Evolutionary conservation across 1,140 invertebrate species (phyloP).

Genomic region (Drosophila truncata): DNA sequence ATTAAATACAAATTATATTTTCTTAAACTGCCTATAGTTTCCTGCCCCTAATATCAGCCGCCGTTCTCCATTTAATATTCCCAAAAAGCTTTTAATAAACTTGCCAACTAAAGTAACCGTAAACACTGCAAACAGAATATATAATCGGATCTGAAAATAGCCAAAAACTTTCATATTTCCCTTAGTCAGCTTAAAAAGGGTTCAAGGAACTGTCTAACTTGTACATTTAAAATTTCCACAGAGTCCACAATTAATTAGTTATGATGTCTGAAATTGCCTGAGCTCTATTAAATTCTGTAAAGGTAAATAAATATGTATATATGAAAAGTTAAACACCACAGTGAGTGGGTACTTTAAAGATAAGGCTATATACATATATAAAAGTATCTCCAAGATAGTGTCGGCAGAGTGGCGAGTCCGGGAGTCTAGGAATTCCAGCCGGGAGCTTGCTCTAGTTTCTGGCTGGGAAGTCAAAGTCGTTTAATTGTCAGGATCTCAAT

Average conservation of each 20-base stretch:
- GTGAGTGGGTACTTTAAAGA: constrained; percentile 22
- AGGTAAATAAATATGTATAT: constrained; percentile 7
- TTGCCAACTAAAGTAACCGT: constrained; percentile 1
- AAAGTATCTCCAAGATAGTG: constrained; percentile 8
- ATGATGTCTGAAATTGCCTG: neutral
- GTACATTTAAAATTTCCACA: neutral
- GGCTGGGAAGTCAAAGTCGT: constrained; percentile 32
- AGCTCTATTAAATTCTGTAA: constrained; percentile 6
- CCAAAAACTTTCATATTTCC: neutral
- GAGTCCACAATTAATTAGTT: constrained; percentile 8
- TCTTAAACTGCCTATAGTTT: neutral
- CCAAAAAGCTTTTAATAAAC: constrained; percentile 26
- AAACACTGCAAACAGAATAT: constrained; percentile 19
- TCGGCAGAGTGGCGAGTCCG: constrained; percentile 14
- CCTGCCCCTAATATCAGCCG: neutral
- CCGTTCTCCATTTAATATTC: neutral
- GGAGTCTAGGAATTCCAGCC: constrained; percentile 23
- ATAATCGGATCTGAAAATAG: constrained; percentile 15
- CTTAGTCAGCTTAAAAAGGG: neutral
- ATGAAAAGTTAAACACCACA: neutral
- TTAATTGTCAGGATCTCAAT: constrained; percentile 45
- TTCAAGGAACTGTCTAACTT: neutral
- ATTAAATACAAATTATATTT: too few species aligned
- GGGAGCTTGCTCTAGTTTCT: constrained; percentile 34
- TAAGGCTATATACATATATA: constrained; percentile 2